Evolutionary conservation across 2,797 vertebrate genomes (phyloP), one percentile per base, ranked within the genome.

Genomic region (Numenius phaeopus): DNA sequence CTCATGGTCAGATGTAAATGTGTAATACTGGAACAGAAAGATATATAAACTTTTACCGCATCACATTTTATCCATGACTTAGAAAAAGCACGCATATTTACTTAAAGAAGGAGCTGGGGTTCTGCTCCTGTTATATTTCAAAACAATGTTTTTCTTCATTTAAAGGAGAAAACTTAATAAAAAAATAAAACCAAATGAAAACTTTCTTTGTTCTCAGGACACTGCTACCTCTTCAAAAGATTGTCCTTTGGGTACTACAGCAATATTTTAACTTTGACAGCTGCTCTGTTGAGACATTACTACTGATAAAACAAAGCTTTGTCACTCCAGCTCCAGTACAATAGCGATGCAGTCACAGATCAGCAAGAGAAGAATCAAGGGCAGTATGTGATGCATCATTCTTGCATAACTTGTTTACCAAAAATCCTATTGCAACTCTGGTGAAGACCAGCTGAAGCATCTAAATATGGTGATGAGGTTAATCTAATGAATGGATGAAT

Each of bases 261-360:
- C 84, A 94, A 65, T 81, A 75, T 69, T 94, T 95, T 83, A 71
- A 80, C 67, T 93, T 34, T 91, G 89, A 95, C 89, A 96, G 82
- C 71, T 89, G 82, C 84, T 96, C 82, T 89, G 42, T 27, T 91
- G 89, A 96, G 89, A 91, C 90, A 62, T 39, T 83, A 49, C 58
- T 59, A 24, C 65, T 62, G 94, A 89, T 85, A 86, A 75, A 93
- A 83, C 52, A 89, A 69, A 89, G 76, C 90, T 92, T 52, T 87
- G 69, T 65, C 87, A 65, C 65, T 83, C 32, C 91, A 85, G 75
- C 87, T 67, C 54, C 61, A 65, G 47, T 2, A 78, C 67, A 89
- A 81, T 2, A 89, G 79, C 44, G 62, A 64, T 15, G 55, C 93
- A 79, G 80, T 70, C 90, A 71, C 83, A 14, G 27, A 70, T 34